Conservation (phyloP, 2,888 invertebrate species). For the Embidobia sp. region DNA sequence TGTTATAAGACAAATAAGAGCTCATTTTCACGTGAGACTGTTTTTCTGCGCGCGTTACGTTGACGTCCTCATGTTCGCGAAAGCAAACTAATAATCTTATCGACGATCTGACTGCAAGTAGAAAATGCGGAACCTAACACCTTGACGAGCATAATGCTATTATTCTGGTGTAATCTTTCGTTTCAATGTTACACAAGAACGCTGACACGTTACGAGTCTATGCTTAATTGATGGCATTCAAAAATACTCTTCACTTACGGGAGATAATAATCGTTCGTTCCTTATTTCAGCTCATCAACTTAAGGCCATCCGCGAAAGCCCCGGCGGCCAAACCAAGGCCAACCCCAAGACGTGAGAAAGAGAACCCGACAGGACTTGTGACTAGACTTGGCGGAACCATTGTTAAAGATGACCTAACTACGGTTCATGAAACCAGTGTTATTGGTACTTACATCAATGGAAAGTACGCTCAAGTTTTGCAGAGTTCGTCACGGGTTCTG, state of each 20-base stretch:
- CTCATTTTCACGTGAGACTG: slow-evolving; percentile 21
- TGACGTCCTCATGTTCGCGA: slow-evolving; percentile 23
- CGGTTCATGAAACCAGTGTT: slow-evolving; percentile 94
- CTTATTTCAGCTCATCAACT: slow-evolving; percentile 84
- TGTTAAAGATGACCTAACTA: slow-evolving; percentile 91
- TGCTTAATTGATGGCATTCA: too few species aligned
- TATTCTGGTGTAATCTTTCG: slow-evolving; percentile 31
- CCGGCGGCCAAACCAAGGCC: slow-evolving; percentile 82
- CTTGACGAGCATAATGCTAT: slow-evolving; percentile 19
- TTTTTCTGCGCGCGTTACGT: slow-evolving; percentile 36
- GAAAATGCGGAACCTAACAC: slow-evolving; percentile 53
- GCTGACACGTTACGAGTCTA: too few species aligned
- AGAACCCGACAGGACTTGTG: slow-evolving; percentile 90
- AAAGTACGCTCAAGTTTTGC: slow-evolving; percentile 93
- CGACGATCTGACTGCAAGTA: slow-evolving; percentile 28
- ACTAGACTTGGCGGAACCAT: slow-evolving; percentile 92
- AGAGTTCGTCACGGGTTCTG: slow-evolving; percentile 89
- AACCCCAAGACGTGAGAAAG: slow-evolving; percentile 83
- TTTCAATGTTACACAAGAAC: background rate
- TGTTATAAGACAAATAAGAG: slow-evolving; percentile 7
- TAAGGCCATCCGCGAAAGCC: slow-evolving; percentile 86
- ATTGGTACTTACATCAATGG: slow-evolving; percentile 93
- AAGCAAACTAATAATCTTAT: slow-evolving; percentile 44
- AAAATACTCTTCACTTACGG: too few species aligned
- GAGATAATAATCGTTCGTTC: slow-evolving; percentile 10